Conservation (phyloP, 2,797 vertebrate genomes). For the Microctenopoma stevenorrisi region DNA sequence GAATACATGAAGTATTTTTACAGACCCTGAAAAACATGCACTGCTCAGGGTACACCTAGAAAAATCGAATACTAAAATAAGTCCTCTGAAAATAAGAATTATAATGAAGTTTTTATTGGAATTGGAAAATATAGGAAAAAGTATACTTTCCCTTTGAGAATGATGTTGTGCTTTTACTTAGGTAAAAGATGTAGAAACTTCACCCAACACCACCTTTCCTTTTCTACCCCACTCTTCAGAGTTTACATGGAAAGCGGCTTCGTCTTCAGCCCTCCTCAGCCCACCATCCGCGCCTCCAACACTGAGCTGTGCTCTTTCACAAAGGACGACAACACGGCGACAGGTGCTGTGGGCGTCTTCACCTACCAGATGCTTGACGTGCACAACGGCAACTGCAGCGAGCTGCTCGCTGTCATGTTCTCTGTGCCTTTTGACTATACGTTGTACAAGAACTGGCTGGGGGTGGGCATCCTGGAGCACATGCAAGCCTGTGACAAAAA, state of each 20-base stretch:
- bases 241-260: conserved; percentile 72
- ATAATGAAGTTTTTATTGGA: no score
- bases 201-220: background rate
- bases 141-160: no score
- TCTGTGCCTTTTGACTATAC: conserved; percentile 78
- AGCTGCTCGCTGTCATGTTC: conserved; percentile 75
- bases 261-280: conserved; percentile 65
- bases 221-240: conserved; percentile 30
- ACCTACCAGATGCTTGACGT: conserved; percentile 76
- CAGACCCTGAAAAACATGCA: no score
- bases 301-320: conserved; percentile 77
- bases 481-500: conserved; percentile 9
- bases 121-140: no score
- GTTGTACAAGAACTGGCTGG: conserved; percentile 77
- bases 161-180: background rate
- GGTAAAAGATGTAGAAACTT: background rate
- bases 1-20: no score
- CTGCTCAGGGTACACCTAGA: no score
- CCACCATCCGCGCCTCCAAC: conserved; percentile 58
- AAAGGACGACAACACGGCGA: conserved; percentile 76
- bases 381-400: background rate
- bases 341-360: conserved; percentile 68
- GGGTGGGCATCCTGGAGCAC: conserved; percentile 62
- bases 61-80: background rate
- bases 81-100: background rate